Conservation (phyloP, 2,113 vertebrate genomes). For the Cervus canadensis region DNA sequence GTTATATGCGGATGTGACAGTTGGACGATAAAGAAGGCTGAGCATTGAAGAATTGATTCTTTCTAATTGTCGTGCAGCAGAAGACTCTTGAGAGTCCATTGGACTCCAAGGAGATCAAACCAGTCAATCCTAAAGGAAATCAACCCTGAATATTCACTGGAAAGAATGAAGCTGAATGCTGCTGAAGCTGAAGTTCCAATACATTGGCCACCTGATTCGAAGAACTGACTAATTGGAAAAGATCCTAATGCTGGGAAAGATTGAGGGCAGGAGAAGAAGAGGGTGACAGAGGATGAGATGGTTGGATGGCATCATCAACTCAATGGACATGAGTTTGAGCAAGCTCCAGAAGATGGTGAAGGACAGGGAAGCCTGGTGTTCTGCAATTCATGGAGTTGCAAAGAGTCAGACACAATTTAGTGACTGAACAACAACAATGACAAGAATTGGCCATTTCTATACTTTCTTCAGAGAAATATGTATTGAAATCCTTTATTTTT, state of each 20-base stretch:
- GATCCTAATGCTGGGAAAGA: not conserved
- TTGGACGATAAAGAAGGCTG: not conserved
- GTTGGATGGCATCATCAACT: not conserved
- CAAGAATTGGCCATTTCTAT: not conserved
- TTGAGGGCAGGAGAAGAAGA: not conserved
- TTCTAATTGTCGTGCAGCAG: not conserved
- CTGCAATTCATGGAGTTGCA: not conserved
- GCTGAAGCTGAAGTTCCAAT: not conserved
- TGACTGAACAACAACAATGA: not conserved
- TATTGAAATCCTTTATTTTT: not conserved
- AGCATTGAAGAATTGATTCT: not conserved
- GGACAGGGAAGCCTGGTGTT: not conserved
- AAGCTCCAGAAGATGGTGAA: not conserved
- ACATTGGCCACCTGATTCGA: not conserved
- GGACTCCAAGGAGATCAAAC: not conserved
- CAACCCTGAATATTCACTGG: not conserved
- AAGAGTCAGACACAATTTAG: not conserved
- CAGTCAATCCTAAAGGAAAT: not conserved
- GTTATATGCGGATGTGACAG: fast-evolving
- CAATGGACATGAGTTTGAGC: not conserved
- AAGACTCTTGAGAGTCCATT: not conserved
- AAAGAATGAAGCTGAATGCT: not conserved
- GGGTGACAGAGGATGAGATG: not conserved
- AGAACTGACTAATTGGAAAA: not conserved
- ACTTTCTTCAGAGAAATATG: not conserved